Conservation (phyloP, 2,888 invertebrate species). For the Tetanocera ferruginea region DNA sequence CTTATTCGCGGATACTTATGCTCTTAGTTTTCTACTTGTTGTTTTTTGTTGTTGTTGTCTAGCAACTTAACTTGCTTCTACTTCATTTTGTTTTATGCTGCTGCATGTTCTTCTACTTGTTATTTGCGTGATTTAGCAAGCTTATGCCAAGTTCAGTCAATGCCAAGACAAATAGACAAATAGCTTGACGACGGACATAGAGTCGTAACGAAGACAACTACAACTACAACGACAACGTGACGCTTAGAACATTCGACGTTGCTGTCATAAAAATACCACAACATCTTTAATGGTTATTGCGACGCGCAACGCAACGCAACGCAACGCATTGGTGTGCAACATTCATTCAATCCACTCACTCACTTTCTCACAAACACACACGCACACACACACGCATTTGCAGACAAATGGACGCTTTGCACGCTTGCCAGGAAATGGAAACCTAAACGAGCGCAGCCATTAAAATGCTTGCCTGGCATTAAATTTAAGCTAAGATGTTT, state of each 20-base stretch:
- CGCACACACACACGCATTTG: background rate
- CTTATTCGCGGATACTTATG: no score
- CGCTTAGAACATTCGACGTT: background rate
- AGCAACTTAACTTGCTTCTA: no score
- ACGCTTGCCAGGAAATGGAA: slow-evolving; percentile 2
- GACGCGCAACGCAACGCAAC: slow-evolving; percentile 7
- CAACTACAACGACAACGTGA: background rate
- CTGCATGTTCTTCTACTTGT: no score
- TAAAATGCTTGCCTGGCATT: slow-evolving; percentile 24
- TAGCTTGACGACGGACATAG: no score
- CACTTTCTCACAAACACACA: background rate
- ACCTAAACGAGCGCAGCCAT: background rate
- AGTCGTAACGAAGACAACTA: no score
- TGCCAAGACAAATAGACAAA: no score
- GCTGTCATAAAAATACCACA: slow-evolving; percentile 26
- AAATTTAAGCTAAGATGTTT: slow-evolving; percentile 22
- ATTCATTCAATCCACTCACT: no score
- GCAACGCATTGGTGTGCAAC: background rate
- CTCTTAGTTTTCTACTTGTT: no score
- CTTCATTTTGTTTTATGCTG: no score
- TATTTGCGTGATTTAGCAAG: no score
- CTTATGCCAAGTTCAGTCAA: no score
- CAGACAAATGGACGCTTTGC: background rate
- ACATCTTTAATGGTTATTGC: slow-evolving; percentile 17
- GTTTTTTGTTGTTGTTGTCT: no score